These are phyloP conservation scores for Anastrepha ludens DNA, from an alignment of 1,140 invertebrate species.

Conservation along the genomic window DNA sequence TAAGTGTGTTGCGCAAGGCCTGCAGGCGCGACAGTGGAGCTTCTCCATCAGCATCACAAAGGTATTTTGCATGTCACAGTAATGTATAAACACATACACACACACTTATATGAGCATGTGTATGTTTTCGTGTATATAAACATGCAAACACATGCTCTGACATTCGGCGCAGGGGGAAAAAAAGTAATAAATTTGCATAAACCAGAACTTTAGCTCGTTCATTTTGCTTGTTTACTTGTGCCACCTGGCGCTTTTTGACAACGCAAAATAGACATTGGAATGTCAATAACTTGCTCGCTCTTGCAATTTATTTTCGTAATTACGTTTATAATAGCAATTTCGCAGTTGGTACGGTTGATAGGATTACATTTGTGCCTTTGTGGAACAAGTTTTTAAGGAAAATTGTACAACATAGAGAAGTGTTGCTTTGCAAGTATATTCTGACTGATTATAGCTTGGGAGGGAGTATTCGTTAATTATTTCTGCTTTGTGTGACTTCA, in stretches of 20 bases:
- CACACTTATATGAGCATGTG: background rate
- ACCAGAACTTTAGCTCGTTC: constrained; percentile 40
- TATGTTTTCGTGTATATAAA: background rate
- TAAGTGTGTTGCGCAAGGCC: background rate
- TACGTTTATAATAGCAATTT: constrained; percentile 7
- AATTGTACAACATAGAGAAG: background rate
- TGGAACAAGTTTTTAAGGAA: background rate
- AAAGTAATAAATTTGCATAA: constrained; percentile 46
- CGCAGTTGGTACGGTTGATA: background rate
- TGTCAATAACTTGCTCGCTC: constrained; percentile 39
- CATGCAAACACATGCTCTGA: background rate
- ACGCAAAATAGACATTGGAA: background rate
- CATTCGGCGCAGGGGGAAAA: background rate
- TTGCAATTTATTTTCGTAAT: constrained; percentile 46
- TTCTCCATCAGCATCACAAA: constrained; percentile 5
- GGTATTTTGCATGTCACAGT: constrained; percentile 13
- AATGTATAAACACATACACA: background rate
- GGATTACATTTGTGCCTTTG: background rate
- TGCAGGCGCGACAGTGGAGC: background rate
- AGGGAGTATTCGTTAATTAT: too few relatives aligned
- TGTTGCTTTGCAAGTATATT: too few relatives aligned
- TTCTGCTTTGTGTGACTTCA: too few relatives aligned
- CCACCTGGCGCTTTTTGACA: constrained; percentile 26
- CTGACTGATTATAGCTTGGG: too few relatives aligned
- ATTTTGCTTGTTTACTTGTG: constrained; percentile 14